These are phyloP conservation scores for Aurelia aurita complex sp. Pacific DNA, from an alignment of 30 jellyfish, hydroid and myxozoan species.

Conservation along the genomic window DNA sequence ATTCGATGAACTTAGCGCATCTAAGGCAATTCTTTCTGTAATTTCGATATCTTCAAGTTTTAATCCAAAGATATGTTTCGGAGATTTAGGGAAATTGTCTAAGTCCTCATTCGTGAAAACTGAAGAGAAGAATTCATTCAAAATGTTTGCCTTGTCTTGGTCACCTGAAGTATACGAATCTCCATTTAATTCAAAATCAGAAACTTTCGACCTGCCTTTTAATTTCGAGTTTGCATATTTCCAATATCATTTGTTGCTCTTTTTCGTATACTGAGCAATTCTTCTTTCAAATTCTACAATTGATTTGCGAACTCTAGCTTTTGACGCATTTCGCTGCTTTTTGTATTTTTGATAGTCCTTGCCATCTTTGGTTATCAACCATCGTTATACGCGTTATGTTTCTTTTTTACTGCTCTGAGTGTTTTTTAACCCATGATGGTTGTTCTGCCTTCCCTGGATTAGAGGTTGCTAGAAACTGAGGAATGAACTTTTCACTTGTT, in stretches of 20 bases:
- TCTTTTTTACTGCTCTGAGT: constrained; percentile 1
- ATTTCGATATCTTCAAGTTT: neutral
- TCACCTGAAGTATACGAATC: neutral
- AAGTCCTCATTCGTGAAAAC: neutral
- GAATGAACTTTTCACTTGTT: too few species aligned
- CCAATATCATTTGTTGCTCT: constrained; percentile 7
- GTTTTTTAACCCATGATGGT: neutral
- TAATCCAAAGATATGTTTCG: neutral
- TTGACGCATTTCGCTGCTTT: neutral
- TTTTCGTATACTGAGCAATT: neutral
- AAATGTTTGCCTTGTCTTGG: neutral
- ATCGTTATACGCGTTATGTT: constrained; percentile 13
- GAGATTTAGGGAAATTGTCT: neutral
- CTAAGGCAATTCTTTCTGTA: neutral
- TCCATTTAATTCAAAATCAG: neutral
- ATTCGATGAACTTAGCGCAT: neutral
- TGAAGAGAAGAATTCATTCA: neutral
- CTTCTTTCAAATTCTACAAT: neutral
- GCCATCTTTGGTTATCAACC: constrained; percentile 4
- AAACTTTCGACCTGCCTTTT: neutral
- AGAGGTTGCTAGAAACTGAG: too few species aligned
- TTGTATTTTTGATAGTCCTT: neutral
- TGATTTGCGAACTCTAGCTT: neutral
- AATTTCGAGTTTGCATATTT: constrained; percentile 14
- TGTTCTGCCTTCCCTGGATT: neutral